Evolutionary conservation across 2,888 invertebrate species (phyloP).

Genomic region (Dynastes hyllus): DNA sequence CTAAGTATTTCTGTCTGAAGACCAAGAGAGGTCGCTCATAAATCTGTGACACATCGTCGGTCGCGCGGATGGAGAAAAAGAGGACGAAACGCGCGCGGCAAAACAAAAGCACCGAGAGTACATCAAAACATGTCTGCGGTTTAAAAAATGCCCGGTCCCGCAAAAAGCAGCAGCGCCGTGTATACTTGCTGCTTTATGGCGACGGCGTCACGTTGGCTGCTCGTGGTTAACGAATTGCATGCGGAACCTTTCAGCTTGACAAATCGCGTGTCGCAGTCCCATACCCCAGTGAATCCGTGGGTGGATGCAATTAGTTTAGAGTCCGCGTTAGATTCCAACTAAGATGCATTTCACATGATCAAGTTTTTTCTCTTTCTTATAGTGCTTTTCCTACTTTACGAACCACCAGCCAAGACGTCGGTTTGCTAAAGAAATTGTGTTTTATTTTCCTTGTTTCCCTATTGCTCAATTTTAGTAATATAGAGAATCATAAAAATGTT

Average conservation of each 20-base stretch:
- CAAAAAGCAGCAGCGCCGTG: constrained; percentile 65
- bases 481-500: no score
- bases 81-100: constrained; percentile 54
- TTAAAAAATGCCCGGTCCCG: constrained; percentile 67
- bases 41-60: constrained; percentile 65
- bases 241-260: constrained; percentile 71
- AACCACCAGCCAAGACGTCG: neutral
- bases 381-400: neutral
- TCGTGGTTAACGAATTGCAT: constrained; percentile 71
- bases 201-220: constrained; percentile 70
- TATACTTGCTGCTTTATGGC: constrained; percentile 62
- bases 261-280: constrained; percentile 68
- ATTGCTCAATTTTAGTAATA: no score
- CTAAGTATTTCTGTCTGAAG: constrained; percentile 61
- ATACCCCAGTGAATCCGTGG: constrained; percentile 61
- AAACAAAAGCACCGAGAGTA: constrained; percentile 66
- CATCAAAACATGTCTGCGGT: constrained; percentile 69
- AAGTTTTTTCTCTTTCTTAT: constrained; percentile 25
- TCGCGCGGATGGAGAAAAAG: constrained; percentile 42
- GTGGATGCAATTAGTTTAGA: constrained; percentile 65
- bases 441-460: no score
- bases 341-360: constrained; percentile 50
- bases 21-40: constrained; percentile 61
- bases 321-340: constrained; percentile 54
- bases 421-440: no score